phyloP scores from a whole-genome alignment of 2,888 invertebrate species.

The Rosalia funebris region DNA sequence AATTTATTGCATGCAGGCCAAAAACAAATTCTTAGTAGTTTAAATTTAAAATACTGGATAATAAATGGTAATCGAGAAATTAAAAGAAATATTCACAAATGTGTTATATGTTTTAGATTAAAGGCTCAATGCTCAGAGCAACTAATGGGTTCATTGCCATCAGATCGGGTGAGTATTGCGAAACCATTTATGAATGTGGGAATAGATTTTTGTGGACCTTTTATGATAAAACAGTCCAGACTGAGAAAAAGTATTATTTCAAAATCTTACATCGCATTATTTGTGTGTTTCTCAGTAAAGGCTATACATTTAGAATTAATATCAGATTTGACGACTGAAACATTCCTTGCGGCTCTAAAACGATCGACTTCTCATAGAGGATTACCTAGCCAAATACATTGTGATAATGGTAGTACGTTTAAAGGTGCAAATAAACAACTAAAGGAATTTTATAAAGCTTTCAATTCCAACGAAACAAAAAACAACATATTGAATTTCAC shows the following conservation, averaged over 20 bases:
- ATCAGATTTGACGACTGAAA: background rate
- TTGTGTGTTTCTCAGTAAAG: background rate
- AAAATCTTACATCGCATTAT: conserved; percentile 2
- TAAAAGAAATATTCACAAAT: too few relatives aligned
- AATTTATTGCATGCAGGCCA: too few relatives aligned
- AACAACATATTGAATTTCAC: too few relatives aligned
- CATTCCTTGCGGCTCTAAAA: conserved; percentile 8
- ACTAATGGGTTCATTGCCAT: conserved; percentile 7
- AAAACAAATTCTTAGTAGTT: too few relatives aligned
- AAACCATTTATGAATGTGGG: conserved; percentile 2
- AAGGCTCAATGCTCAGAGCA: background rate
- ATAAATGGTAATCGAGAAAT: too few relatives aligned
- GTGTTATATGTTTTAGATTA: conserved; percentile 1
- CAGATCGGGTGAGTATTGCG: background rate
- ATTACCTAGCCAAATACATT: background rate
- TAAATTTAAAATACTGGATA: too few relatives aligned
- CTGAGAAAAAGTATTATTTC: background rate
- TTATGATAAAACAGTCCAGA: conserved; percentile 1
- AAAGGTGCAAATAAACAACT: background rate
- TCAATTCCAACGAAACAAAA: too few relatives aligned
- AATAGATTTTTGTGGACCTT: conserved; percentile 4
- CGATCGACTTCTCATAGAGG: background rate
- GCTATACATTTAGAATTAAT: conserved; percentile 1
- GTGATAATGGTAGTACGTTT: background rate
- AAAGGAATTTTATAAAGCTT: too few relatives aligned